phyloP scores from a whole-genome alignment of 1,140 invertebrate genomes.

The Lasioglossum baleicum region DNA sequence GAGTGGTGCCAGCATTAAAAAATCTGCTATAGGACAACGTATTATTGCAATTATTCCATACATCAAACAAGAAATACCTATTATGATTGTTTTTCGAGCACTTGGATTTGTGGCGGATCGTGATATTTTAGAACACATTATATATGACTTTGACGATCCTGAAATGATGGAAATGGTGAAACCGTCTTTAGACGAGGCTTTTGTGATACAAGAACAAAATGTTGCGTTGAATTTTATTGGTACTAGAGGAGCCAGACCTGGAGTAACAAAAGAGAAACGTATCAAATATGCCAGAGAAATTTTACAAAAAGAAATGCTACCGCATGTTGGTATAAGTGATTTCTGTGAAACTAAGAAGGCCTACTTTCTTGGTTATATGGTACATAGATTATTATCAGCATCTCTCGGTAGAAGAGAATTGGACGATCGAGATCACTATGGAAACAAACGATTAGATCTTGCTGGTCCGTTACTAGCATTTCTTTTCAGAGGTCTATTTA shows the following conservation, averaged over 20 bases:
- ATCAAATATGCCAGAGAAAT: conserved; percentile 99
- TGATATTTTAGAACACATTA: conserved; percentile 99
- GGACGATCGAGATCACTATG: conserved; percentile 99
- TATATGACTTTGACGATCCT: conserved; percentile 99
- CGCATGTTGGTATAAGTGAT: conserved; percentile 98
- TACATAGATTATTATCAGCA: conserved; percentile 95
- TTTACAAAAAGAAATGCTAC: conserved; percentile 99
- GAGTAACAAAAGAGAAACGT: conserved; percentile 98
- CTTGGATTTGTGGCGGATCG: conserved; percentile 99
- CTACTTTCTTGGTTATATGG: conserved; percentile 99
- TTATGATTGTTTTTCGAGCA: conserved; percentile 99
- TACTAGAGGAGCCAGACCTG: conserved; percentile 95
- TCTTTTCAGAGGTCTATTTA: conserved; percentile 95
- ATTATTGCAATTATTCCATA: conserved; percentile 99
- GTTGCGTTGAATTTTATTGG: conserved; percentile 99
- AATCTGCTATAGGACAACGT: conserved; percentile 98
- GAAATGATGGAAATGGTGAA: conserved; percentile 99
- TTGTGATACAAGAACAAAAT: conserved; percentile 99
- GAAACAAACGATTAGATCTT: conserved; percentile 98
- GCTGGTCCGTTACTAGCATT: conserved; percentile 98
- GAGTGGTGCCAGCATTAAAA: conserved; percentile 95
- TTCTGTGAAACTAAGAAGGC: conserved; percentile 99
- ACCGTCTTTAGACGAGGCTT: conserved; percentile 98
- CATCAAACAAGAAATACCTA: conserved; percentile 99
- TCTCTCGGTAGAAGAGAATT: conserved; percentile 96